Evolutionary conservation across 37 sponge, comb jelly and placozoan species (phyloP).

Genomic region (Chondrosia reniformis): DNA sequence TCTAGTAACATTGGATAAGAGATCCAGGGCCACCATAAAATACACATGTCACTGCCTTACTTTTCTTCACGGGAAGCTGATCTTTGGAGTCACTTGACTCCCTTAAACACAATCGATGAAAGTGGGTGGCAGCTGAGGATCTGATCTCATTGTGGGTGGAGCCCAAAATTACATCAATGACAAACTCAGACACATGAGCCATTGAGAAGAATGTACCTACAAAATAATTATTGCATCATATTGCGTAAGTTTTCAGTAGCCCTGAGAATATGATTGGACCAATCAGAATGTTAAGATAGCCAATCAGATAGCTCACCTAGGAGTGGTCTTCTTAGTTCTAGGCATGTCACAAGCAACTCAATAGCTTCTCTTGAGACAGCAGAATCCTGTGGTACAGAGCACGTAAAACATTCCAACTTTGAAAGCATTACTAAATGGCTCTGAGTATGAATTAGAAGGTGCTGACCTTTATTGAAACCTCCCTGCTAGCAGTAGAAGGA

Average conservation of each 20-base stretch:
- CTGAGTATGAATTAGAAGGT: not conserved
- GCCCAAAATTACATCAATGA: constrained; percentile 69
- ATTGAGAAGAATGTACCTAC: constrained; percentile 50
- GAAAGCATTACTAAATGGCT: not conserved
- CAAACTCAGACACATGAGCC: constrained; percentile 49
- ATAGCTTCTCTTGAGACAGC: constrained; percentile 68
- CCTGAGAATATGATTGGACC: too few relatives aligned
- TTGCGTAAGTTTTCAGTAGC: too few relatives aligned
- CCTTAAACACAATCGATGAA: constrained; percentile 24
- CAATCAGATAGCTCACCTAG: constrained; percentile 48
- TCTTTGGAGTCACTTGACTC: too few relatives aligned
- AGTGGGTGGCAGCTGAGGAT: not conserved
- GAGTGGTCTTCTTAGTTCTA: constrained; percentile 53
- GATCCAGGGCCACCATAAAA: too few relatives aligned
- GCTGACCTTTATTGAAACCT: constrained; percentile 20
- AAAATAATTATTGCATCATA: not conserved
- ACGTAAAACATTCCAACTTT: too few relatives aligned
- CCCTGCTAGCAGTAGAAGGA: constrained; percentile 1
- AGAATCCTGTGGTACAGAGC: constrained; percentile 50
- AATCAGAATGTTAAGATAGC: too few relatives aligned
- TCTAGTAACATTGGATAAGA: too few relatives aligned
- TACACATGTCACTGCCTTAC: too few relatives aligned
- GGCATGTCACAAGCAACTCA: constrained; percentile 73
- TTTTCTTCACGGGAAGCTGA: constrained; percentile 1
- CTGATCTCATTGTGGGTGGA: constrained; percentile 48